These are phyloP conservation scores for Sebastes schlegelii DNA, from an alignment of 2,113 vertebrate genomes.

Conservation along the genomic window DNA sequence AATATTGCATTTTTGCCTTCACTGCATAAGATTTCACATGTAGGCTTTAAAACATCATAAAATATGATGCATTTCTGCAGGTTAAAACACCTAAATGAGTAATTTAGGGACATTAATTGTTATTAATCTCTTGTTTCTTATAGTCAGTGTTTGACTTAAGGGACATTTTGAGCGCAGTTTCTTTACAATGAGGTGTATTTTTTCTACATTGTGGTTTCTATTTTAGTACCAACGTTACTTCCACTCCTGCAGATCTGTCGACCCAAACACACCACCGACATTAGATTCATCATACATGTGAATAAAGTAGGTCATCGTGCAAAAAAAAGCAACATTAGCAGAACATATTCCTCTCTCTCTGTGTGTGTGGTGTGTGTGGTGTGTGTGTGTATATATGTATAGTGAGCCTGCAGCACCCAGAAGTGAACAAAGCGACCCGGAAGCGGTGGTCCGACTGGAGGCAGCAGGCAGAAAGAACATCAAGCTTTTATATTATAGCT, in stretches of 20 bases:
- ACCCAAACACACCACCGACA: conserved; percentile 1
- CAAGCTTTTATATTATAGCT: conserved; percentile 82
- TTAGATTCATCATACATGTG: not conserved
- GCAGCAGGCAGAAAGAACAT: conserved; percentile 83
- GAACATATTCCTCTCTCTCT: not conserved
- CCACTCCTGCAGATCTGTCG: not conserved
- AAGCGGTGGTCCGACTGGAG: conserved; percentile 88
- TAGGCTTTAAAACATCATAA: not conserved
- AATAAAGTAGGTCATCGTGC: conserved; percentile 36
- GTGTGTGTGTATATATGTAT: not conserved
- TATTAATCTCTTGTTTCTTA: not conserved
- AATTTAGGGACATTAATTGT: not conserved
- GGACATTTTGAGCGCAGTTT: not conserved
- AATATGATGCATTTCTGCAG: not conserved
- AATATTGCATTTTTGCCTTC: not conserved
- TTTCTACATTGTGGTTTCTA: conserved; percentile 9
- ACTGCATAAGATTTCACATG: not conserved
- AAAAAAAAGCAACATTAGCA: conserved; percentile 5
- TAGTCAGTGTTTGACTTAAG: not conserved
- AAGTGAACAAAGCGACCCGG: conserved; percentile 95
- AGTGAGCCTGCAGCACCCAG: conserved; percentile 85
- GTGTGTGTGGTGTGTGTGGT: not conserved
- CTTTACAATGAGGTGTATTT: not conserved
- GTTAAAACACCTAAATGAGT: not conserved
- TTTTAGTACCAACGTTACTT: not conserved